These are phyloP conservation scores for Himalopsyche anomala DNA, from an alignment of 2,888 invertebrate species.

Conservation along the genomic window DNA sequence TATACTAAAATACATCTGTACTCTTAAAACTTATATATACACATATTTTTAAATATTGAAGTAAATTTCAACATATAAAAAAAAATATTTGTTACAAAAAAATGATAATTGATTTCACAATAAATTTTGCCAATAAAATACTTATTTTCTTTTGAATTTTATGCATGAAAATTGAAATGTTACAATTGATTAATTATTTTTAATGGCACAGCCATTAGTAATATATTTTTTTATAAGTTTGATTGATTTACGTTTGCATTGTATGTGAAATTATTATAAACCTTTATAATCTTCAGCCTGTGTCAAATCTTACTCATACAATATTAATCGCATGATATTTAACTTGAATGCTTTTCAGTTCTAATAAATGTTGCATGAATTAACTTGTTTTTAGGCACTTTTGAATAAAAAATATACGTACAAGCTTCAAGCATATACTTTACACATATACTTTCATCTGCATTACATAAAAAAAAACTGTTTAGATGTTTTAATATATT, in stretches of 20 bases:
- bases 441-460: constrained; percentile 21
- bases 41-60: too few relatives aligned
- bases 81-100: too few relatives aligned
- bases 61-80: too few relatives aligned
- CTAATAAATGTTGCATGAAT: not conserved
- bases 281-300: not conserved
- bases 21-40: too few relatives aligned
- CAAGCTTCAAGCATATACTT: constrained; percentile 30
- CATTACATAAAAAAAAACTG: constrained; percentile 9
- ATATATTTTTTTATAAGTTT: not conserved
- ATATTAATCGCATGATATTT: constrained; percentile 2
- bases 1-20: too few relatives aligned
- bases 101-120: too few relatives aligned
- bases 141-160: too few relatives aligned
- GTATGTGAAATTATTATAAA: not conserved
- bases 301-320: constrained; percentile 1
- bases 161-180: too few relatives aligned
- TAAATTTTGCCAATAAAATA: too few relatives aligned
- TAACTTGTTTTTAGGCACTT: not conserved
- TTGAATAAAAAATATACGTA: not conserved
- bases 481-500: constrained; percentile 9
- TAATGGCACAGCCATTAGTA: too few relatives aligned
- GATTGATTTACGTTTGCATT: not conserved
- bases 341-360: constrained; percentile 17
- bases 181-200: too few relatives aligned